Percentiles rank a stretch among this genome's conserved stretches.
Evolutionary conservation across 2,888 invertebrate species (phyloP).

Genomic region (Polia nebulosa): DNA sequence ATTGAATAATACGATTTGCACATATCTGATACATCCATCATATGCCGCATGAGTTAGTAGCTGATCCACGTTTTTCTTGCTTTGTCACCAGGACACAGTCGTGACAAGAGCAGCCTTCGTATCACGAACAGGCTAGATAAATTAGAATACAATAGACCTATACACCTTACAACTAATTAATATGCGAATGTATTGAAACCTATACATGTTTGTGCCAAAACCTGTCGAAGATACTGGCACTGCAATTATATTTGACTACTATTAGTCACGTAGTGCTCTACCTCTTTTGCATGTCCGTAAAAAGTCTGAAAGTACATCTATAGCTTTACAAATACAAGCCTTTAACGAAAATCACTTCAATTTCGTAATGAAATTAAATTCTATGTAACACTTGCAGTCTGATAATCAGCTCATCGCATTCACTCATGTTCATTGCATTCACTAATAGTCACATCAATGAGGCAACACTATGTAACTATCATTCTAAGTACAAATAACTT

Average conservation of each 20-base stretch:
- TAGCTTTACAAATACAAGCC: neutral
- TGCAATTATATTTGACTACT: slow-evolving; percentile 28
- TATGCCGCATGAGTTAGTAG: slow-evolving; percentile 35
- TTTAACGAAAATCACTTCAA: neutral
- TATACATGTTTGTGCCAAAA: slow-evolving; percentile 49
- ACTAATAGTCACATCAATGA: no score
- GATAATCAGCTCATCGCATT: neutral
- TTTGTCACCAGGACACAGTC: slow-evolving; percentile 80
- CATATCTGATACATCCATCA: slow-evolving; percentile 39
- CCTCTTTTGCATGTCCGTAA: neutral
- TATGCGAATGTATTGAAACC: slow-evolving; percentile 73
- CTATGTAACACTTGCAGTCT: slow-evolving; percentile 1
- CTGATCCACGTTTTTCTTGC: slow-evolving; percentile 66
- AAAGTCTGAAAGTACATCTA: neutral
- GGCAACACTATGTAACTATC: slow-evolving; percentile 26
- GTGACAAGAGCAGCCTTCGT: slow-evolving; percentile 87
- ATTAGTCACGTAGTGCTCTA: slow-evolving; percentile 21
- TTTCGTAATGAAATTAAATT: neutral
- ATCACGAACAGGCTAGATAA: slow-evolving; percentile 81
- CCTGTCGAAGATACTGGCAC: slow-evolving; percentile 49
- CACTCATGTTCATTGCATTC: neutral
- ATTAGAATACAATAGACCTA: slow-evolving; percentile 89
- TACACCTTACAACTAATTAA: slow-evolving; percentile 85
- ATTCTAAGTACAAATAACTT: slow-evolving; percentile 17
- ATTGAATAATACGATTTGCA: slow-evolving; percentile 38